A percentile compares a stretch with the other conserved stretches of the same genome.
Evolutionary conservation across 2,113 vertebrate species (phyloP).

Genomic region (Chaetura pelagica): DNA sequence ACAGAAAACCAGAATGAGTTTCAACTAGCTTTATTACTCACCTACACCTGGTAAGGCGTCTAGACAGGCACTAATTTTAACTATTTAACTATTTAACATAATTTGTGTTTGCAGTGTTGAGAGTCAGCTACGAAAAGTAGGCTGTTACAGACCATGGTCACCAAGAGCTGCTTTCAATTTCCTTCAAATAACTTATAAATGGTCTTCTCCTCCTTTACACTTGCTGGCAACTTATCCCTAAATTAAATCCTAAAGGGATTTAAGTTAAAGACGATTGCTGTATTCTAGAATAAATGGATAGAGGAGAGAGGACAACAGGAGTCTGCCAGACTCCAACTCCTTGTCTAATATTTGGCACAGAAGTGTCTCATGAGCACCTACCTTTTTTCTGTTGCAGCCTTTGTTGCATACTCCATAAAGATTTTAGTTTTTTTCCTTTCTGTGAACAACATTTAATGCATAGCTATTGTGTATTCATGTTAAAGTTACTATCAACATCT

Average conservation of each 20-base stretch:
- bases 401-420: background rate
- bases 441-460: background rate
- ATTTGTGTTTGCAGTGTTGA: background rate
- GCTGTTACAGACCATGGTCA: background rate
- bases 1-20: background rate
- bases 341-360: background rate
- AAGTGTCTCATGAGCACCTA: background rate
- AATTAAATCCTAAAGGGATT: background rate
- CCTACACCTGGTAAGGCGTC: background rate
- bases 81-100: background rate
- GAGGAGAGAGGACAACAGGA: background rate
- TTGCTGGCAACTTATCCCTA: background rate
- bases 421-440: background rate
- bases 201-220: background rate
- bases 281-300: background rate
- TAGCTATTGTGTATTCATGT: background rate
- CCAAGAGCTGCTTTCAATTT: background rate
- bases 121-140: background rate
- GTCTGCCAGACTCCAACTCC: background rate
- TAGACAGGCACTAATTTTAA: background rate
- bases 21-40: background rate
- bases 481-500: background rate
- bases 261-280: background rate
- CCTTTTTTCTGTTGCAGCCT: background rate
- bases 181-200: background rate